Conservation (phyloP, 2,888 invertebrate species). For the Himalopsyche tibetana region DNA sequence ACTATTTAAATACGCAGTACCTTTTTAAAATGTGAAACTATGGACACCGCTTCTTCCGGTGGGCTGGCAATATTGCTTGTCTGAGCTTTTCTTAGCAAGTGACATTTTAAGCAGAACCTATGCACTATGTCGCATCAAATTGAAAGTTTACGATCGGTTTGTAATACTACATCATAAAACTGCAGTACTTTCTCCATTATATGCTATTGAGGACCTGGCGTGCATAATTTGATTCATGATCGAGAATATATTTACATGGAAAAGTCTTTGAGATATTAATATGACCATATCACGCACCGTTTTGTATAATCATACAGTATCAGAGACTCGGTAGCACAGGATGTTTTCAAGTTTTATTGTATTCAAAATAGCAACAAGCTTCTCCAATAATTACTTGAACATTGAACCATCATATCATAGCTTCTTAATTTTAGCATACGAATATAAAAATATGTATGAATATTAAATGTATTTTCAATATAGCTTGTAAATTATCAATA, state of each 20-base stretch:
- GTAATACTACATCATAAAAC: not conserved
- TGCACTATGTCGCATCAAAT: conserved; percentile 10
- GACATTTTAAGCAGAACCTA: conserved; percentile 15
- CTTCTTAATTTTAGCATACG: too few species aligned
- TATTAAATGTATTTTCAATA: too few species aligned
- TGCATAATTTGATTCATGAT: not conserved
- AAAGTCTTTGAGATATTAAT: too few species aligned
- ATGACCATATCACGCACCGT: too few species aligned
- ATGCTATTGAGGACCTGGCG: not conserved
- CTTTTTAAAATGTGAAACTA: not conserved
- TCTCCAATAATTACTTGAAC: too few species aligned
- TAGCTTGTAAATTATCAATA: too few species aligned
- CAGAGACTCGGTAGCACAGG: too few species aligned
- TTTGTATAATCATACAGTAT: too few species aligned
- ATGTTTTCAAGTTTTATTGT: too few species aligned
- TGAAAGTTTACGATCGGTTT: conserved; percentile 20
- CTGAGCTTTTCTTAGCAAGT: not conserved
- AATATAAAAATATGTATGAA: too few species aligned
- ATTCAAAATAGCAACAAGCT: too few species aligned
- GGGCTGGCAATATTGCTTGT: not conserved
- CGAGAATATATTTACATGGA: not conserved
- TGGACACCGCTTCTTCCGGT: not conserved
- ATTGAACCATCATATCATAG: too few species aligned
- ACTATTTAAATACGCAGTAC: not conserved
- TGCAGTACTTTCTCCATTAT: not conserved